Evolutionary conservation across 35 echinoderm and acorn worm species (phyloP).

Genomic region (Stichopus chloronotus): DNA sequence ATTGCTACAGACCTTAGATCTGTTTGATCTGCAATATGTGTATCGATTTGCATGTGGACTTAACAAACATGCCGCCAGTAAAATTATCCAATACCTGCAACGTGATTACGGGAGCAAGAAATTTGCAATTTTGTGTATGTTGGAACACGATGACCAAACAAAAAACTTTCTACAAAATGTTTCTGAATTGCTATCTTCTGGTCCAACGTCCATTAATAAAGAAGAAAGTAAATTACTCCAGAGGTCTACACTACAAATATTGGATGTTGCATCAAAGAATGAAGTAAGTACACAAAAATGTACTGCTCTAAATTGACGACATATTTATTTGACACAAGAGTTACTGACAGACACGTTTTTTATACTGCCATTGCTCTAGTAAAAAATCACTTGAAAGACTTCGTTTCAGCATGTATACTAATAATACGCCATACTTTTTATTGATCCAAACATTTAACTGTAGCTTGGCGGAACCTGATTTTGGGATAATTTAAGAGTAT

Average conservation of each 20-base stretch:
- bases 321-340: slow-evolving; percentile 1
- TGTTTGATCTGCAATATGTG: slow-evolving; percentile 16
- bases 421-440: not conserved
- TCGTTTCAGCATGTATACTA: not conserved
- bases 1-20: not conserved
- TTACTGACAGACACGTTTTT: too few relatives aligned
- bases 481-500: not conserved
- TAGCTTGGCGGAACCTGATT: not conserved
- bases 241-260: not conserved
- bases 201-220: not conserved
- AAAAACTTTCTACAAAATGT: not conserved
- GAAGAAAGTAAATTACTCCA: not conserved
- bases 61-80: not conserved
- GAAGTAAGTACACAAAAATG: not conserved
- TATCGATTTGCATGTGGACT: slow-evolving; percentile 37
- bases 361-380: too few relatives aligned
- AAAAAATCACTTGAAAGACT: not conserved
- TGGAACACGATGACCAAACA: not conserved
- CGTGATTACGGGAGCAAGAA: not conserved
- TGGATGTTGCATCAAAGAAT: not conserved
- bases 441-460: not conserved
- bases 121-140: not conserved
- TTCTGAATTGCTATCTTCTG: not conserved
- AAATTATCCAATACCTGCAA: slow-evolving; percentile 16
- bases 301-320: not conserved